Percentiles rank a stretch among this genome's conserved stretches.
phyloP scores from a whole-genome alignment of 1,140 invertebrate species.

The Pentalonia nigronervosa region DNA sequence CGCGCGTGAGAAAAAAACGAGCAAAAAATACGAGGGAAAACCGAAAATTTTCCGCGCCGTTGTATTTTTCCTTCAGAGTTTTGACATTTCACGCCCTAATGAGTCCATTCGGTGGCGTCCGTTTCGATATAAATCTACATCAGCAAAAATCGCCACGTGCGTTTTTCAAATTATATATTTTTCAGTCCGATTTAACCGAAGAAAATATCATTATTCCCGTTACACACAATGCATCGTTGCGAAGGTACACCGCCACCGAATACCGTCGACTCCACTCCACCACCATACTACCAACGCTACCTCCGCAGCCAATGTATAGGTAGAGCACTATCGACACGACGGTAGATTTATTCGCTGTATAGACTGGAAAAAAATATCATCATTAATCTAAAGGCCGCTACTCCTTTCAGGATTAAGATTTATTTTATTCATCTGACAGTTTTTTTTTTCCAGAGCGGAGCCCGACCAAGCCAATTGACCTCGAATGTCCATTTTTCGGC shows the following conservation, averaged over 20 bases:
- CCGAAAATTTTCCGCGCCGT: not conserved
- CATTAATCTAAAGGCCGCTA: conserved; percentile 40
- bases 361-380: conserved; percentile 1
- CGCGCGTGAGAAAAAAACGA: not conserved
- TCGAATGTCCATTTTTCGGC: not conserved
- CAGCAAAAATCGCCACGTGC: not conserved
- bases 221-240: not conserved
- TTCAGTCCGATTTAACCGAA: not conserved
- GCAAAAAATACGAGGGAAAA: not conserved
- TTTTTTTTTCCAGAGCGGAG: not conserved
- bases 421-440: conserved; percentile 26
- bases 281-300: not conserved
- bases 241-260: not conserved
- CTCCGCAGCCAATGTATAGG: not conserved
- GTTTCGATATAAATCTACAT: not conserved
- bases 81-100: not conserved
- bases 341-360: not conserved
- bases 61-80: not conserved
- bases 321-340: not conserved
- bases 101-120: not conserved
- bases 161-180: conserved; percentile 13
- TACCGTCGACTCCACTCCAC: not conserved
- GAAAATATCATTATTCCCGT: conserved; percentile 10
- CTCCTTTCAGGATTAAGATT: conserved; percentile 28
- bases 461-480: not conserved